Percentiles rank a stretch among this genome's conserved stretches.
Evolutionary conservation across 2,888 invertebrate genomes (phyloP).

Genomic region (Caenorhabditis macrosperma): DNA sequence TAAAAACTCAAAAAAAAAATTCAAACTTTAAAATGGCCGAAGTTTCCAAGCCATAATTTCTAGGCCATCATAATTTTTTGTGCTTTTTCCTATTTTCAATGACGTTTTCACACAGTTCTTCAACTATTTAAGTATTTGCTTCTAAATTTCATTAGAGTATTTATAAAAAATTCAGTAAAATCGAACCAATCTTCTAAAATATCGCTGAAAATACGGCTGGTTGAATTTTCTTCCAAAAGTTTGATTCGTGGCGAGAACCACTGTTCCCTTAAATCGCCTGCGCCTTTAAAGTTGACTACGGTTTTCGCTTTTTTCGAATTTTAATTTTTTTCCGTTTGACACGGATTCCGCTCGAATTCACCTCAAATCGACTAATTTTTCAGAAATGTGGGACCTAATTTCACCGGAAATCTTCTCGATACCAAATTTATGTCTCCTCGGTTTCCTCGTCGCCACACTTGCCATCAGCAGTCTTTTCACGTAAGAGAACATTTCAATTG

Average conservation of each 20-base stretch:
- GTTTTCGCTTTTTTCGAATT: neutral
- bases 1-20: too few relatives aligned
- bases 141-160: too few relatives aligned
- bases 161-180: too few relatives aligned
- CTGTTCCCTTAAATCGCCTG: neutral
- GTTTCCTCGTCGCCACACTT: slow-evolving; percentile 17
- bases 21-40: too few relatives aligned
- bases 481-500: too few relatives aligned
- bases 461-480: slow-evolving; percentile 44
- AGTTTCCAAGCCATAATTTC: neutral
- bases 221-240: too few relatives aligned
- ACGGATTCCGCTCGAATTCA: neutral
- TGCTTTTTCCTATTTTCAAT: too few relatives aligned
- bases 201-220: neutral
- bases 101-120: too few relatives aligned
- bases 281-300: neutral
- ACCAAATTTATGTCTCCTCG: slow-evolving; percentile 29
- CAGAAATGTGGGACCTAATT: slow-evolving; percentile 33
- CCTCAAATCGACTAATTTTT: neutral
- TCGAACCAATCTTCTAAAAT: too few relatives aligned
- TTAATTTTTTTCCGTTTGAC: neutral
- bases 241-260: neutral
- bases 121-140: too few relatives aligned
- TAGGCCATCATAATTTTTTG: too few relatives aligned
- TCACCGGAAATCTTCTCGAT: slow-evolving; percentile 32